Conservation (phyloP, 2,888 invertebrate species). For the Cyrtodaria siliqua region DNA sequence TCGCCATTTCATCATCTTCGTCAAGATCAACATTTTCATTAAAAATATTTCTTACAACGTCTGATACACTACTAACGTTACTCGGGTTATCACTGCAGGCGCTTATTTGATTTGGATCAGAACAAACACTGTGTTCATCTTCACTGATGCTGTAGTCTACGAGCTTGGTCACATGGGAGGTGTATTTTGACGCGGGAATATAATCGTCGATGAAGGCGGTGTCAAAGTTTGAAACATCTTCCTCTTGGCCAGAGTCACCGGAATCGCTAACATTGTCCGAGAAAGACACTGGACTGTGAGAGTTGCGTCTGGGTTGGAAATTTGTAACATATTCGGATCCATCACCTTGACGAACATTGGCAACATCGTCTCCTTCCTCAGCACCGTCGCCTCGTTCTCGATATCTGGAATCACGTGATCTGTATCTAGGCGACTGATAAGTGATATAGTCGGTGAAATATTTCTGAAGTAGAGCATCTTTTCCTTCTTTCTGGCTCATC, state of each 20-base stretch:
- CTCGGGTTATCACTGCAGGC: slow-evolving; percentile 13
- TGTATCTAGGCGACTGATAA: too few species aligned
- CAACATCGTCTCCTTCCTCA: slow-evolving; percentile 8
- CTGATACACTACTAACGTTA: slow-evolving; percentile 40
- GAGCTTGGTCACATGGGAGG: slow-evolving; percentile 14
- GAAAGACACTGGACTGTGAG: neutral
- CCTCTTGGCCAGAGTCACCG: slow-evolving; percentile 60
- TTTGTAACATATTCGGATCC: slow-evolving; percentile 1
- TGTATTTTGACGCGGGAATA: neutral
- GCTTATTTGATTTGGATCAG: slow-evolving; percentile 18
- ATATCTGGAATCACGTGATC: too few species aligned
- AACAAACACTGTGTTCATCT: slow-evolving; percentile 11
- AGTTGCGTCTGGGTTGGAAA: neutral
- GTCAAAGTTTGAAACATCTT: slow-evolving; percentile 33
- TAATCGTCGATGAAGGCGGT: slow-evolving; percentile 37
- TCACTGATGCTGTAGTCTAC: slow-evolving; percentile 61
- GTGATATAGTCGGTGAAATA: too few species aligned
- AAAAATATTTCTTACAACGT: slow-evolving; percentile 43
- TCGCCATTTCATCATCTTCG: slow-evolving; percentile 59
- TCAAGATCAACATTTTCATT: slow-evolving; percentile 12
- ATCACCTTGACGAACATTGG: slow-evolving; percentile 5
- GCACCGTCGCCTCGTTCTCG: slow-evolving; percentile 59
- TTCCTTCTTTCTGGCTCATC: too few species aligned
- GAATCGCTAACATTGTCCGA: slow-evolving; percentile 9
- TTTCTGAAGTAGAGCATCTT: too few species aligned